These are phyloP conservation scores for Hylaeus volcanicus DNA, from an alignment of 1,140 invertebrate species.

Conservation along the genomic window DNA sequence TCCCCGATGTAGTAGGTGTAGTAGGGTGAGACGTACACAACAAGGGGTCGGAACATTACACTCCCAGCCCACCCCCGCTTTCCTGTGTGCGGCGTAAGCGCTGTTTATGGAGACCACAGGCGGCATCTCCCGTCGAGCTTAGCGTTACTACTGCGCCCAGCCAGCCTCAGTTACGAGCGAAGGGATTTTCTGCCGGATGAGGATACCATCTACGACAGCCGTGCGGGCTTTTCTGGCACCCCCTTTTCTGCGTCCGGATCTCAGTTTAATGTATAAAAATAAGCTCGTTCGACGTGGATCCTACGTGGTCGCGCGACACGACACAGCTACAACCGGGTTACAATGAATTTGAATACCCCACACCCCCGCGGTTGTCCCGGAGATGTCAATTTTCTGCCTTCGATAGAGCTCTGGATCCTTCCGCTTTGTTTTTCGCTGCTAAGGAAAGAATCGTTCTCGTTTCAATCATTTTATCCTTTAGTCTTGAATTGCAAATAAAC, in stretches of 20 bases:
- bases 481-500: no score
- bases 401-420: no score
- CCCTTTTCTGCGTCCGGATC: constrained; percentile 38
- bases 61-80: background rate
- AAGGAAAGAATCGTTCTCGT: no score
- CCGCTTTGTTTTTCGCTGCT: no score
- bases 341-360: constrained; percentile 13
- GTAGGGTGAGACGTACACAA: constrained; percentile 46
- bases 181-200: constrained; percentile 72
- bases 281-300: constrained; percentile 56
- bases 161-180: constrained; percentile 67
- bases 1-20: constrained; percentile 48
- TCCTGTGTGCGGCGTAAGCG: constrained; percentile 57
- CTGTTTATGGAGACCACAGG: constrained; percentile 75
- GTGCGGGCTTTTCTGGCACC: constrained; percentile 38
- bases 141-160: constrained; percentile 66
- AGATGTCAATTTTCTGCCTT: background rate
- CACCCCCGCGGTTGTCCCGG: background rate
- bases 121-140: constrained; percentile 73
- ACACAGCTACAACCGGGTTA: background rate
- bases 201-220: constrained; percentile 58
- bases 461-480: no score
- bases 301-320: background rate
- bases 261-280: constrained; percentile 71
- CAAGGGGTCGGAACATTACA: constrained; percentile 59